Evolutionary conservation across 1,140 invertebrate genomes (phyloP), one percentile per base, ranked within the genome.

Genomic region (Eulimnadia texana): DNA sequence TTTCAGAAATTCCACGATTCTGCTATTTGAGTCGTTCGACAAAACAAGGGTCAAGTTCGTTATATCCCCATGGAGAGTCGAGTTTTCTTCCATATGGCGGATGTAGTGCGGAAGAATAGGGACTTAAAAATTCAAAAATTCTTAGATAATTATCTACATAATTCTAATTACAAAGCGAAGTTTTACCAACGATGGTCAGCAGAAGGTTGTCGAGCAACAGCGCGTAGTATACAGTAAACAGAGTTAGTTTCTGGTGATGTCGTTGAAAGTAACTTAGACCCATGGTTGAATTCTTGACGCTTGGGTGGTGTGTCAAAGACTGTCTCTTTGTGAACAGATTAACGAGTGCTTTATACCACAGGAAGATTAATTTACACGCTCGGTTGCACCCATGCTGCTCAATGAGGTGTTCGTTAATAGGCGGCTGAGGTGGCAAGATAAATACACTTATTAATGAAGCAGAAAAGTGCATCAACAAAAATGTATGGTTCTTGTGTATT

Each of bases 71-170:
- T 27, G 10, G 29, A 16, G 22, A 33, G 25, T 13, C 23, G 33
- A 19, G 24, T 63, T 47, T 50, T 72, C 66, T 61, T 83, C 76
- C 62, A 81, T 69, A 63, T 78, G 76, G 73, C 82, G 78, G 47
- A 91, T 75, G 71, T 86, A 87, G 72, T 90, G 86, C 10, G 89
- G 88, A 67, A 91, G 80, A 65, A 92, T 89, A 29, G 88, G 88
- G 50, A 92, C 88, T 91, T 74, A 65, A 80, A 77, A 65, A 60
- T 64, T 64, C 24, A 3, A 57, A 59, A 29, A 60, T 19, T 62
- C 52, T 50, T 60, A 16, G 13, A 13, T 42, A 64, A 50, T 47
- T 60, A 58, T 63, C 24, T 63, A 50, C 47, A 57, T 52, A 76
- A 42, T 42, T 42, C 16, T 42, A 42, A 9, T 42, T 42, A 10